Percentiles rank a stretch among this genome's conserved stretches.
phyloP scores from a whole-genome alignment of 2,888 invertebrate species.

The Pyrrhosoma nymphula region DNA sequence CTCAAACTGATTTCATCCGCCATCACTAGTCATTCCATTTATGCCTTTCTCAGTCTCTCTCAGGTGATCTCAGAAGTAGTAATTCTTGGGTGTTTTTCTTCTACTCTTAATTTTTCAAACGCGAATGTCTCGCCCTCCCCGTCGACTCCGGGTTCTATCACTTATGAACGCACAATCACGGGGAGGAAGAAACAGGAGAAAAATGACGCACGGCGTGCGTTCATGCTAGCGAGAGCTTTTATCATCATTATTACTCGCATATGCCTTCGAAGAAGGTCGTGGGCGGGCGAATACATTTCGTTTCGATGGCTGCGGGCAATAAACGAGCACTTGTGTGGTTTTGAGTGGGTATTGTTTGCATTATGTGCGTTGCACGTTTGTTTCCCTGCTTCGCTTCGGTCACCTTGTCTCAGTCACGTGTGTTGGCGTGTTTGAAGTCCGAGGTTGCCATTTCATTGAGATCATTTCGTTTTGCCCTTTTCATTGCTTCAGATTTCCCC shows the following conservation, averaged over 20 bases:
- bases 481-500: background rate
- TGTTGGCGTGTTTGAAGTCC: background rate
- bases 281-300: background rate
- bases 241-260: background rate
- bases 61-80: no score
- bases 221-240: background rate
- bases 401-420: background rate
- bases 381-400: background rate
- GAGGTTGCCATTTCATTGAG: background rate
- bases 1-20: no score
- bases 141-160: background rate
- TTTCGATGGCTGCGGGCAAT: constrained; percentile 6
- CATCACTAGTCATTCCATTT: no score
- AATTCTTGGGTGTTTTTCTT: no score
- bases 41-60: no score
- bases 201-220: background rate
- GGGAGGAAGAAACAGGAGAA: background rate
- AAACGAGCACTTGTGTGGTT: background rate
- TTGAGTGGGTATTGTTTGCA: background rate
- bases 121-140: no score
- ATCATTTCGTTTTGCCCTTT: background rate
- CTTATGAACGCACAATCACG: background rate
- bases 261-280: background rate
- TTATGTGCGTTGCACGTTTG: background rate
- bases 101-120: no score